Conservation (phyloP, 2,797 vertebrate genomes). For the Anguilla megastoma region DNA sequence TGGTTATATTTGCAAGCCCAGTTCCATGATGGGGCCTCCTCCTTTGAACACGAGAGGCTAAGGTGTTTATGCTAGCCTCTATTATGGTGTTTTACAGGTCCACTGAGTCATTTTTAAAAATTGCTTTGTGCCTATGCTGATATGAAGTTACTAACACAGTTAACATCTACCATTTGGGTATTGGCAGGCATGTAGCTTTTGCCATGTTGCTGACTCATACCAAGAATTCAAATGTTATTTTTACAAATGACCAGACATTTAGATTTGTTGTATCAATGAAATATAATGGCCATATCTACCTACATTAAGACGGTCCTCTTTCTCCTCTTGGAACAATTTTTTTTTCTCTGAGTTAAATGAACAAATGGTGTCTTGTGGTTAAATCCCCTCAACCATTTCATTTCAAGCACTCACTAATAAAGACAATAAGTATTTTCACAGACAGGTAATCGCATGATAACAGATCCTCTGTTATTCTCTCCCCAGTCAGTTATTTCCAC, state of each 20-base stretch:
- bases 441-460: slow-evolving; percentile 75
- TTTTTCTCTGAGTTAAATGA: slow-evolving; percentile 41
- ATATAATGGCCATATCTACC: slow-evolving; percentile 6
- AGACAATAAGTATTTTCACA: slow-evolving; percentile 71
- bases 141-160: background rate
- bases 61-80: background rate
- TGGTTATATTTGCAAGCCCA: slow-evolving; percentile 33
- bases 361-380: slow-evolving; percentile 50
- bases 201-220: background rate
- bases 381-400: slow-evolving; percentile 36
- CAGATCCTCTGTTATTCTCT: slow-evolving; percentile 65
- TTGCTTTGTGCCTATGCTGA: background rate
- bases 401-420: slow-evolving; percentile 54
- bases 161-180: slow-evolving; percentile 1
- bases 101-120: background rate
- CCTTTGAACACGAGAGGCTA: background rate
- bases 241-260: background rate
- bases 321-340: slow-evolving; percentile 4
- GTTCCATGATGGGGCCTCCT: slow-evolving; percentile 23
- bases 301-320: background rate
- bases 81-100: background rate
- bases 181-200: background rate
- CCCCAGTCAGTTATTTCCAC: slow-evolving; percentile 54
- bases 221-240: background rate
- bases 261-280: background rate